phyloP scores from a whole-genome alignment of 2,888 invertebrate species.

The Melanostoma scalare region DNA sequence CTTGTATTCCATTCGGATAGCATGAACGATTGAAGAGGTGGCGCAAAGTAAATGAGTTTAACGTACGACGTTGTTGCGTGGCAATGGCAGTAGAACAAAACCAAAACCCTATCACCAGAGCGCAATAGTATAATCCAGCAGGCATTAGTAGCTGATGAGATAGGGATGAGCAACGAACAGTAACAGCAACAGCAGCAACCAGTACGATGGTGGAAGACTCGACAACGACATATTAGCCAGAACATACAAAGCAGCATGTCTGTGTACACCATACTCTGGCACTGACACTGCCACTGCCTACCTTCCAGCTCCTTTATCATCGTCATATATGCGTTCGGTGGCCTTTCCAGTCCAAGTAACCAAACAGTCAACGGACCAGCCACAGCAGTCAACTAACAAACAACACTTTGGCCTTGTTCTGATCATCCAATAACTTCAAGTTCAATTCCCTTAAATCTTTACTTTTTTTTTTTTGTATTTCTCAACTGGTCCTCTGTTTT shows the following conservation, averaged over 20 bases:
- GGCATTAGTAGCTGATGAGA: conserved; percentile 57
- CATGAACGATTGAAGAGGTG: conserved; percentile 38
- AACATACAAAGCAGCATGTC: conserved; percentile 31
- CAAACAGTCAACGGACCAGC: conserved; percentile 28
- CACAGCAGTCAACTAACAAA: conserved; percentile 50
- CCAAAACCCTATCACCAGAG: conserved; percentile 23
- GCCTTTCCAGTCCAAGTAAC: conserved; percentile 53
- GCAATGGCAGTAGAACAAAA: conserved; percentile 32
- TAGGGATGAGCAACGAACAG: conserved; percentile 31
- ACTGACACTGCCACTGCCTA: conserved; percentile 8
- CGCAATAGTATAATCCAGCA: conserved; percentile 37
- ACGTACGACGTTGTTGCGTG: conserved; percentile 47
- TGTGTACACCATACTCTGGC: conserved; percentile 9
- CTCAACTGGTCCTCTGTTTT: conserved; percentile 51
- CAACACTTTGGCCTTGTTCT: conserved; percentile 66
- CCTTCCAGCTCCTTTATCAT: conserved; percentile 57
- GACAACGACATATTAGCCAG: conserved; percentile 34
- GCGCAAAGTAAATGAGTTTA: conserved; percentile 64
- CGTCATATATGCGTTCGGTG: conserved; percentile 57
- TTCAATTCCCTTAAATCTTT: conserved; percentile 66
- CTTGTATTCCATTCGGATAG: not conserved
- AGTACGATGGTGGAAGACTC: conserved; percentile 15
- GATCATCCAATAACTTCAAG: conserved; percentile 70
- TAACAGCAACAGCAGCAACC: conserved; percentile 8
- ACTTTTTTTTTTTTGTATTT: conserved; percentile 26